Evolutionary conservation across 2,888 invertebrate species (phyloP), one percentile per base, ranked within the genome.

Genomic region (Cephonodes hylas): DNA sequence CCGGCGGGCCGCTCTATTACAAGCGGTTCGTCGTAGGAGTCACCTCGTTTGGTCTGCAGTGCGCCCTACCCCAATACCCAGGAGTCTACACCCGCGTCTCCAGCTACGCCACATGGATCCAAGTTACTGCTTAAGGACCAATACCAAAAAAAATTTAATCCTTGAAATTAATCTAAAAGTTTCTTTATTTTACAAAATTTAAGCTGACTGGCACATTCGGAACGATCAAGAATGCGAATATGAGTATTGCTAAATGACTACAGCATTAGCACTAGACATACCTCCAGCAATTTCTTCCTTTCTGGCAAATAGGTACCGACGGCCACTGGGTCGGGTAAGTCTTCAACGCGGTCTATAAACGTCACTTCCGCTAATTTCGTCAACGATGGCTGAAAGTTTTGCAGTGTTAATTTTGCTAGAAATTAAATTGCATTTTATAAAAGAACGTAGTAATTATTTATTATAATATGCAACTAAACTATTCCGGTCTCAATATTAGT

Each of bases 281-380:
- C 92, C 80, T 90, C 89, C 0, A 91, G 69, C 44, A 92, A 61
- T 69, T 88, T 90, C 25, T 73, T 83, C 61, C 91, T 81, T 66
- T 91, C 91, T 0, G 91, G 90, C 42, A 91, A 69, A 64, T 66
- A 79, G 13, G 57, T 66, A 0, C 75, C 76, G 1, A 81, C 62
- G 0, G 89, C 64, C 0, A 89, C 86, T 1, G 91, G 89, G 46
- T 90, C 89, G 0, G 91, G 86, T 2, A 92, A 70, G 59, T 92
- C 91, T 68, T 91, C 91, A 0, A 83, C 68, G 2, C 83, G 80
- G 59, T 91, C 92, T 0, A 68, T 34, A 75, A 92, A 92, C 0
- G 91, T 87, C 61, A 91, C 88, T 67, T 91, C 92, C 0, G 89
- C 91, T 48, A 91, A 68, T 66, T 87, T 85, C 0, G 85, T 86